Evolutionary conservation across 2,113 vertebrate species (phyloP).

Genomic region (Pongo pygmaeus): DNA sequence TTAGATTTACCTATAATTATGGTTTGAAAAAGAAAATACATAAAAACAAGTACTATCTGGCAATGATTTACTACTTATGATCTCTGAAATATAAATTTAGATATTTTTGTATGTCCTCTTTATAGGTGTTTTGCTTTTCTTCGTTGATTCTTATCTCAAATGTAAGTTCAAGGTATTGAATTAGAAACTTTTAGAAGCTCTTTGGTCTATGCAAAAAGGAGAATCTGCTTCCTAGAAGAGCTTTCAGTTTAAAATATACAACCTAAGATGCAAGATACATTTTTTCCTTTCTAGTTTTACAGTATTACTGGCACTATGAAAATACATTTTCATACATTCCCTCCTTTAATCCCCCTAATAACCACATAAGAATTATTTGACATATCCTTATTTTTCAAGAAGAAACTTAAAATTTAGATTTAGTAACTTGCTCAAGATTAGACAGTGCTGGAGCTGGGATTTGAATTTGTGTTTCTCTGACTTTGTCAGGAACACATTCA

Average conservation of each 20-base stretch:
- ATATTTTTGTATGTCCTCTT: not conserved
- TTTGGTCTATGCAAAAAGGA: not conserved
- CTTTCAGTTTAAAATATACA: not conserved
- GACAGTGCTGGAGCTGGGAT: not conserved
- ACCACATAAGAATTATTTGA: not conserved
- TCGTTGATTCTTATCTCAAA: not conserved
- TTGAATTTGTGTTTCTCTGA: not conserved
- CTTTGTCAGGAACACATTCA: not conserved
- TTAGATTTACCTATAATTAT: not conserved
- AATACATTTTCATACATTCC: not conserved
- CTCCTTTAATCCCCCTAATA: not conserved
- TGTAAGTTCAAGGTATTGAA: not conserved
- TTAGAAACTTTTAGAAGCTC: not conserved
- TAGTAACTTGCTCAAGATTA: not conserved
- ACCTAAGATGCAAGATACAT: not conserved
- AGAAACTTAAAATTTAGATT: constrained; percentile 10
- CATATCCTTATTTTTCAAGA: not conserved
- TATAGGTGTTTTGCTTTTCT: not conserved
- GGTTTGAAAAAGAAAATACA: constrained; percentile 32
- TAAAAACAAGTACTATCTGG: not conserved
- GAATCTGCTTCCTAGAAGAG: not conserved
- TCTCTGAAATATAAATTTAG: constrained; percentile 41
- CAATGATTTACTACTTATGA: not conserved
- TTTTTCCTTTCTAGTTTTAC: not conserved
- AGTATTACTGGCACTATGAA: not conserved